Base-by-base conservation (phyloP, 2,797 vertebrate species). In the Lithobates sylvaticus region DNA sequence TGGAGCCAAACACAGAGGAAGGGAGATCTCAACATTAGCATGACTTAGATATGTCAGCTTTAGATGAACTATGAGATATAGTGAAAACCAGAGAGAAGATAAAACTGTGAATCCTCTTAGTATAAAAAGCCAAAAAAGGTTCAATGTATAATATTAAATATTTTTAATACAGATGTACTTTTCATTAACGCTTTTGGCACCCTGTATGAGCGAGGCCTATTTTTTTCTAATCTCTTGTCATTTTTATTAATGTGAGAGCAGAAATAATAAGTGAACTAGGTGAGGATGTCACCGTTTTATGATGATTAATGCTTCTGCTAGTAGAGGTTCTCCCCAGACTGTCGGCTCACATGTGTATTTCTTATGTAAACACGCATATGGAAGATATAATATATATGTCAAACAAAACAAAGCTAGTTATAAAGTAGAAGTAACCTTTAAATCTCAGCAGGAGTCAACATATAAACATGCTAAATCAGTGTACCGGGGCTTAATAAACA, bases 361-460 rank as follows among this genome's bases (percentile, higher is more conserved):
- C 92, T 95, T 93, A 94, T 73, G 82, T 92, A 92, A 92, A 91
- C 91, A 91, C 84, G 90, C 92, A 94, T 92, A 95, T 92, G 93
- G 92, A 93, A 93, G 91, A 92, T 93, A 94, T 95, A 95, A 95
- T 94, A 94, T 93, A 92, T 50, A 94, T 95, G 95, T 95, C 94
- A 95, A 95, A 95, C 95, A 95, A 93, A 94, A 94, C 93, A 94
- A 93, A 93, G 92, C 91, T 91, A 93, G 92, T 94, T 95, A 95
- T 95, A 93, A 94, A 93, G 92, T 92, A 93, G 92, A 93, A 93
- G 92, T 92, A 94, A 91, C 93, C 89, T 88, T 88, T 95, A 94
- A 94, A 95, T 95, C 94, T 95, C 93, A 86, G 92, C 94, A 93
- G 93, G 95, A 94, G 94, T 95, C 94, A 95, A 95, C 94, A 95